Conservation (phyloP, 2,113 vertebrate species). For the Cyphomyrus discorhynchus region DNA sequence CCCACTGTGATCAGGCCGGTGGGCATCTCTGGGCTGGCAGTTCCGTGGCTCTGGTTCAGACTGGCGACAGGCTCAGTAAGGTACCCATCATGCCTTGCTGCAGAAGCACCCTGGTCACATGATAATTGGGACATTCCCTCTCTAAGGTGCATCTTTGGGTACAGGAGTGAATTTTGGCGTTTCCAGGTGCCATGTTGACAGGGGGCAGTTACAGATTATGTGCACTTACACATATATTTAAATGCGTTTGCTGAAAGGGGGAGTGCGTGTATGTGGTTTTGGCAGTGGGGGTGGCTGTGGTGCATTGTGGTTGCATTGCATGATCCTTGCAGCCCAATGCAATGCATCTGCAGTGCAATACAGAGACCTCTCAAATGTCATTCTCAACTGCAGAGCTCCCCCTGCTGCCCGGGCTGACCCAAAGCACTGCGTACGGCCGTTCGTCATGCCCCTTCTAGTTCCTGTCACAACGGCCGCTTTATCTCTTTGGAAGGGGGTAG, state of each 20-base stretch:
- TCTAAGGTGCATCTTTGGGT: not conserved
- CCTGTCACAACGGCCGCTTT: not conserved
- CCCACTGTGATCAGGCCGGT: slow-evolving; percentile 83
- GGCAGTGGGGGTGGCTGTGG: slow-evolving; percentile 50
- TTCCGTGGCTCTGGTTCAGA: slow-evolving; percentile 53
- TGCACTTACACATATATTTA: not conserved
- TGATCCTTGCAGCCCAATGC: slow-evolving; percentile 72
- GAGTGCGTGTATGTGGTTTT: slow-evolving; percentile 32
- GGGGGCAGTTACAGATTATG: not conserved
- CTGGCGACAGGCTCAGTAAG: slow-evolving; percentile 71
- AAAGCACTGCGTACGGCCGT: not conserved
- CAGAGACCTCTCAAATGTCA: slow-evolving; percentile 62
- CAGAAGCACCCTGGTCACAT: not conserved
- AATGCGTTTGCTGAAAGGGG: slow-evolving; percentile 44
- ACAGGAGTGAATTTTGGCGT: not conserved
- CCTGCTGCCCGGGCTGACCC: not conserved
- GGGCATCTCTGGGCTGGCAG: slow-evolving; percentile 78
- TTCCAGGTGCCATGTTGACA: not conserved
- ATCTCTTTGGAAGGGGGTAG: slow-evolving; percentile 66
- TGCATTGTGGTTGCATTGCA: slow-evolving; percentile 99
- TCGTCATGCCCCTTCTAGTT: not conserved
- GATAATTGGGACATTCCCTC: not conserved
- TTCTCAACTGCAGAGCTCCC: slow-evolving; percentile 24
- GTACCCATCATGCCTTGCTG: slow-evolving; percentile 49
- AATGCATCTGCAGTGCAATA: slow-evolving; percentile 94